Percentiles rank a stretch among this genome's conserved stretches.
These are phyloP conservation scores for Caerostris darwini DNA, from an alignment of 1,140 invertebrate species.

Conservation along the genomic window DNA sequence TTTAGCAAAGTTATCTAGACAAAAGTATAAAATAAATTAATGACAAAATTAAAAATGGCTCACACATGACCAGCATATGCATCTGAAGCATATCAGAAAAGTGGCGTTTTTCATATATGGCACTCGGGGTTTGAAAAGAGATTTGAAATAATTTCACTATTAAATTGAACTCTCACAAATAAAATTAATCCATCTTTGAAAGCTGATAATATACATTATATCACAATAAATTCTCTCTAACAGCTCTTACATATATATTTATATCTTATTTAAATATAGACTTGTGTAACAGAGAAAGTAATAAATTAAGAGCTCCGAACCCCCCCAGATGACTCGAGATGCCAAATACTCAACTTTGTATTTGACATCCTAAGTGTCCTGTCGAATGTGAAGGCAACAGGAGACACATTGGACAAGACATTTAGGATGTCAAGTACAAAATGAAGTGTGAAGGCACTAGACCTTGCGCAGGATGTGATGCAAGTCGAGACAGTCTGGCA, in stretches of 20 bases:
- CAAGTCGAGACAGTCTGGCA: constrained; percentile 86
- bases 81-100: neutral
- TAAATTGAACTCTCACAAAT: neutral
- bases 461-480: constrained; percentile 62
- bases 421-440: too few relatives aligned
- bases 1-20: neutral
- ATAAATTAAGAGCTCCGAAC: neutral
- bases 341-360: neutral
- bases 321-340: neutral
- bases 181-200: constrained; percentile 34
- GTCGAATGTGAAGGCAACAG: neutral
- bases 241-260: constrained; percentile 66
- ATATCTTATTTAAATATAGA: constrained; percentile 37
- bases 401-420: too few relatives aligned
- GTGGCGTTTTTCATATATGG: neutral
- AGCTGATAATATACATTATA: constrained; percentile 36
- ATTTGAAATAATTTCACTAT: neutral
- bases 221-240: constrained; percentile 65
- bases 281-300: constrained; percentile 9
- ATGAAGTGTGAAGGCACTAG: neutral
- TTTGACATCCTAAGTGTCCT: neutral
- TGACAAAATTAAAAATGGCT: constrained; percentile 45
- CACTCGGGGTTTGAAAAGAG: neutral
- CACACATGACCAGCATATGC: constrained; percentile 32
- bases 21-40: neutral